Evolutionary conservation across 1,140 invertebrate species (phyloP).

Genomic region (Aporrectodea caliginosa): DNA sequence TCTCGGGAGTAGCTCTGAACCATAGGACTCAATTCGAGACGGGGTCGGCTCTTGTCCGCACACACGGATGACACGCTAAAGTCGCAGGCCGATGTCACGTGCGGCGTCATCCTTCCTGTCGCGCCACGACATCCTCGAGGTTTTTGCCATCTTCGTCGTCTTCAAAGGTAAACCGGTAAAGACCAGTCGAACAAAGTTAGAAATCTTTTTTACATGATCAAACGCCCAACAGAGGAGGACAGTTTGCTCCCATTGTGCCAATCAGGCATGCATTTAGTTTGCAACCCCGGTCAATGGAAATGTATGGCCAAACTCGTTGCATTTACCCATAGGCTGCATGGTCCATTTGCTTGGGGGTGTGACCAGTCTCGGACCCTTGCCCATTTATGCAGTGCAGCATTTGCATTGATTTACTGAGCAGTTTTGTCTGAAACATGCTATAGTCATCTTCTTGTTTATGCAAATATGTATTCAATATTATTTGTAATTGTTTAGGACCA

Average conservation of each 20-base stretch:
- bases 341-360: background rate
- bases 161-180: background rate
- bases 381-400: background rate
- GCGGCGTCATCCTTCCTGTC: no score
- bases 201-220: background rate
- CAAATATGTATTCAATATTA: no score
- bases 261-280: background rate
- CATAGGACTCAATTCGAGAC: background rate
- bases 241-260: background rate
- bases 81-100: background rate
- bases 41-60: background rate
- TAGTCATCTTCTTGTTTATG: no score
- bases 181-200: background rate
- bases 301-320: background rate
- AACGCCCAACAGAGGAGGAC: background rate
- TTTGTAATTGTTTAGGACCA: no score
- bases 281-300: no score
- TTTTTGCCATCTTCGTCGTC: background rate
- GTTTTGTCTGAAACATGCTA: no score
- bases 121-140: background rate
- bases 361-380: no score
- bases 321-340: background rate
- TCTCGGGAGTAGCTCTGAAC: background rate
- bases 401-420: no score
- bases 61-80: background rate